Evolutionary conservation across 2,113 vertebrate genomes (phyloP), one percentile per base, ranked within the genome.

Genomic region (Chamaetylas fuelleborni): DNA sequence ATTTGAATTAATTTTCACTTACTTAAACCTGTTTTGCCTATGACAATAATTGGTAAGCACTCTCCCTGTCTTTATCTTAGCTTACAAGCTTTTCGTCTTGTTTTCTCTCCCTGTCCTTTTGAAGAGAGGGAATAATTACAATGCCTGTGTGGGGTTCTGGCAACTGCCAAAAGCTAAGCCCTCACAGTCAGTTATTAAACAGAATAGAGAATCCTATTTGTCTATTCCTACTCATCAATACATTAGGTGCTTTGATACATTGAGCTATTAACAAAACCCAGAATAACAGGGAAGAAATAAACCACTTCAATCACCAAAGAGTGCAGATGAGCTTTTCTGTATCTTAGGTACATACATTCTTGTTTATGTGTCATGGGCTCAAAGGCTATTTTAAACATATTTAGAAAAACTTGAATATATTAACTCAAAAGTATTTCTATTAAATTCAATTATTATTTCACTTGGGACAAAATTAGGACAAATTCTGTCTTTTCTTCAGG

Each of bases 401-500:
- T 81, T 58, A 53, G 66, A 77, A 10, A 45, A 69, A 29, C 3
- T 62, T 45, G 5, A 64, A 9, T 45, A 24, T 1, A 13, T 61
- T 82, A 66, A 22, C 28, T 3, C 25, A 6, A 19, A 31, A 87
- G 61, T 50, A 33, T 66, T 93, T 74, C 22, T 77, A 38, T 80
- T 64, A 58, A 15, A 54, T 48, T 42, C 40, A 42, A 42, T 42
- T 42, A 3, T 16, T 42, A 42, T 42, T 42, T 42, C 40, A 6
- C 40, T 42, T 16, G 40, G 40, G 40, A 42, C 40, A 42, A 42
- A 76, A 25, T 26, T 83, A 33, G n/a, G 25, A 64, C 20, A 94
- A 86, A 33, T 5, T 57, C 9, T 82, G 19, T 80, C 12, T 90
- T 92, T 92, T 95, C 42, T 62, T 90, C 19, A 74, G 19, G 40